Conservation (phyloP, 2,888 invertebrate species). For the Ormyrus rosae region DNA sequence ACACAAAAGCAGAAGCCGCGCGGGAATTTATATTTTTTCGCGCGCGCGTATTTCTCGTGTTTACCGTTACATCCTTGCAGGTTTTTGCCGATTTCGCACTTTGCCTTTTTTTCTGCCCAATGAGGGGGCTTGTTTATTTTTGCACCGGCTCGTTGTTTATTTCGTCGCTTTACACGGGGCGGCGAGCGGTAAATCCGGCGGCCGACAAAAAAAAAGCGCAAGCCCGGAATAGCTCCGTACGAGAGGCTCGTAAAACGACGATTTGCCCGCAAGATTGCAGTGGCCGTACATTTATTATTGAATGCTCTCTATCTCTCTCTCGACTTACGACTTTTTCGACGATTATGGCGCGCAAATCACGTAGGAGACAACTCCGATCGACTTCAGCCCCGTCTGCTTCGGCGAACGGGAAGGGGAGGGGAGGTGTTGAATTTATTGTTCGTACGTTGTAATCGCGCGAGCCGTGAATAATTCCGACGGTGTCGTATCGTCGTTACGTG, state of each 20-base stretch:
- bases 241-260: constrained; percentile 42
- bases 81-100: constrained; percentile 36
- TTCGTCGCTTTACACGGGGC: not conserved
- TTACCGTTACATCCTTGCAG: constrained; percentile 22
- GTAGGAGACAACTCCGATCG: constrained; percentile 55
- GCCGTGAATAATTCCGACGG: constrained; percentile 63
- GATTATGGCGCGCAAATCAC: constrained; percentile 64
- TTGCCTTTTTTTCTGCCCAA: constrained; percentile 5
- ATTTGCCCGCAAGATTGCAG: constrained; percentile 42
- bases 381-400: constrained; percentile 1
- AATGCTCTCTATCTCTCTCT: constrained; percentile 42
- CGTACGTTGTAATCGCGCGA: constrained; percentile 59
- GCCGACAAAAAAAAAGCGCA: constrained; percentile 26
- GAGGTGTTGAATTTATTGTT: constrained; percentile 64
- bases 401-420: not conserved
- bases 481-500: constrained; percentile 58
- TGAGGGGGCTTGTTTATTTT: not conserved
- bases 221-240: constrained; percentile 12
- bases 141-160: not conserved
- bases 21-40: constrained; percentile 38
- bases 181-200: constrained; percentile 3
- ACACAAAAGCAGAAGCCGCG: not conserved
- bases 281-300: not conserved
- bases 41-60: not conserved
- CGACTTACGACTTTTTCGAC: constrained; percentile 42